Evolutionary conservation across 1,140 invertebrate genomes (phyloP).

Genomic region (Gerris buenoi): DNA sequence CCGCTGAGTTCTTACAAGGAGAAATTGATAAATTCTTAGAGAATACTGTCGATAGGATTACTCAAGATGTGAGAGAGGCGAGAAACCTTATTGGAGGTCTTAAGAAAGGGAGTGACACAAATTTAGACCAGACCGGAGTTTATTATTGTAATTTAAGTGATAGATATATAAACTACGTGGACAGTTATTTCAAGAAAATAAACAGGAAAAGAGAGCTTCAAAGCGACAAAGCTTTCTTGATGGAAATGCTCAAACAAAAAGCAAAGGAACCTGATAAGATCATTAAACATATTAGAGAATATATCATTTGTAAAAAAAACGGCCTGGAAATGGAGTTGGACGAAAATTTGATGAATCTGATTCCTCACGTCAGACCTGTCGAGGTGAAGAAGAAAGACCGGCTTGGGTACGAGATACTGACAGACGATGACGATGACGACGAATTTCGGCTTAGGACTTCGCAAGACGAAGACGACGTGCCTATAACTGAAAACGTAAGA

Average conservation of each 20-base stretch:
- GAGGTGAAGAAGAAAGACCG: neutral
- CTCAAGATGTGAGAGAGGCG: neutral
- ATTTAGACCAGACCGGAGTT: neutral
- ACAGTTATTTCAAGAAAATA: slow-evolving; percentile 1
- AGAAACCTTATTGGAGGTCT: neutral
- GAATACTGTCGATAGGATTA: neutral
- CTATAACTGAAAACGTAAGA: neutral
- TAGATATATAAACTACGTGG: neutral
- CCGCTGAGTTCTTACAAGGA: neutral
- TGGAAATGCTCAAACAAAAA: neutral
- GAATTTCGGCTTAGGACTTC: neutral
- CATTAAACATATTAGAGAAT: neutral
- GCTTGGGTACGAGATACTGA: neutral
- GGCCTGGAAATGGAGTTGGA: neutral
- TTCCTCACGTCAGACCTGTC: neutral
- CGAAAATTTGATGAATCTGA: neutral
- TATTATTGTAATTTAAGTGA: neutral
- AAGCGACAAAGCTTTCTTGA: neutral
- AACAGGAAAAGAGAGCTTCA: neutral
- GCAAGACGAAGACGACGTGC: neutral
- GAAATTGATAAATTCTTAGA: neutral
- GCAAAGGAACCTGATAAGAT: neutral
- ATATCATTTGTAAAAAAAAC: neutral
- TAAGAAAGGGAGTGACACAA: neutral
- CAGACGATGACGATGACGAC: neutral